Percentiles rank a stretch among this genome's conserved stretches.
Conservation (phyloP, 2,888 invertebrate species). For the Ecliptopera silaceata region DNA sequence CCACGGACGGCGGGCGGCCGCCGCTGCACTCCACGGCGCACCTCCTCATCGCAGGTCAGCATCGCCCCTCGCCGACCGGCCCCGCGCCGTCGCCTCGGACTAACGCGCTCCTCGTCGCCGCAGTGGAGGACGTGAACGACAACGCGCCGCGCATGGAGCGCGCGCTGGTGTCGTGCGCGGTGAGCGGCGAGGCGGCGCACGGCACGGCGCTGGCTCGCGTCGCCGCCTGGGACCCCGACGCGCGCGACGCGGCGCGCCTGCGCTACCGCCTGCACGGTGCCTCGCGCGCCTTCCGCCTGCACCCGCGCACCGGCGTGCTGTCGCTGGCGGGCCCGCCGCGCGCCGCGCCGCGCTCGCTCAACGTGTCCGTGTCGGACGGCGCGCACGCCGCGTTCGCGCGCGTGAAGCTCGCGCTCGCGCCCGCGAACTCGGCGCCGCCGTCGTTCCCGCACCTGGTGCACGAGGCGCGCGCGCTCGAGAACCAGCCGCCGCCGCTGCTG, state of each 20-base stretch:
- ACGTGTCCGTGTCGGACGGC: conserved; percentile 97
- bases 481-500: conserved; percentile 88
- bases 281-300: conserved; percentile 53
- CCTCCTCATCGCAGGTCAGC: conserved; percentile 90
- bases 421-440: conserved; percentile 91
- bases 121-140: conserved; percentile 95
- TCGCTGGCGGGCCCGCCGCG: conserved; percentile 65
- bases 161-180: conserved; percentile 88
- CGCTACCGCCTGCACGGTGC: conserved; percentile 88
- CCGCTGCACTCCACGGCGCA: conserved; percentile 91
- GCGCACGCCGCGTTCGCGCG: conserved; percentile 95
- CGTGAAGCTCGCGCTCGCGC: conserved; percentile 89
- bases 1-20: conserved; percentile 93
- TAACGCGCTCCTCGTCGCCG: too few relatives aligned
- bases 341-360: conserved; percentile 83
- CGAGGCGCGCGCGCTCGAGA: conserved; percentile 92
- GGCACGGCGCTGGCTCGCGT: conserved; percentile 95
- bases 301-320: conserved; percentile 63
- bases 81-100: too few relatives aligned
- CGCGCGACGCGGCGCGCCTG: conserved; percentile 88
- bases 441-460: conserved; percentile 89
- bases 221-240: conserved; percentile 94
- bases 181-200: conserved; percentile 91
- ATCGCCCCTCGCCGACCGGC: too few relatives aligned
- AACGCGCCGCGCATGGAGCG: conserved; percentile 94